Evolutionary conservation across 1,140 invertebrate species (phyloP).

Genomic region (Bemisia tabaci): DNA sequence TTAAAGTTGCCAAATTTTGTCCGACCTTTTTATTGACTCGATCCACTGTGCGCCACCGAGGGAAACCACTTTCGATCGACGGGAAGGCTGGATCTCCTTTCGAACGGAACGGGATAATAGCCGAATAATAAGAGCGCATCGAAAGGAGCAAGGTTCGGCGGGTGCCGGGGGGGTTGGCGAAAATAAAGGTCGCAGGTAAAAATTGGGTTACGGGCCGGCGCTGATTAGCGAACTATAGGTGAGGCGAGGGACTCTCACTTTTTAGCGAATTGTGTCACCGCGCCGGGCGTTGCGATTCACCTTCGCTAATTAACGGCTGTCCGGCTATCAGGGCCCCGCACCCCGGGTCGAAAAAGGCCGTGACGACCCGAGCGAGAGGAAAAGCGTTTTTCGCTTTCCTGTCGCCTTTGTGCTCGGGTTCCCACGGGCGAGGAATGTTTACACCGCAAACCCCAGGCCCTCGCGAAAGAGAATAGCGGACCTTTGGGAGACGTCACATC

Average conservation of each 20-base stretch:
- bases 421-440: neutral
- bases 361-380: neutral
- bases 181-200: neutral
- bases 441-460: neutral
- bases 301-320: neutral
- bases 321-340: neutral
- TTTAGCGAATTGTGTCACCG: neutral
- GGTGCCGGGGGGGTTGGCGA: neutral
- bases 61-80: too few species aligned
- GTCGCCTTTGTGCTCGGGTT: neutral
- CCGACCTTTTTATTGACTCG: too few species aligned
- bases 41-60: too few species aligned
- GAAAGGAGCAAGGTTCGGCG: neutral
- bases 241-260: neutral
- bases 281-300: neutral
- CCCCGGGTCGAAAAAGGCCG: neutral
- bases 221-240: too few species aligned
- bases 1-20: too few species aligned
- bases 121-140: neutral
- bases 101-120: too few species aligned
- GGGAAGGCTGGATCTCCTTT: too few species aligned
- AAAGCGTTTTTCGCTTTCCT: neutral
- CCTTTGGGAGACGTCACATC: neutral
- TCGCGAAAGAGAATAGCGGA: neutral
- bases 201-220: neutral